Evolutionary conservation across 1,140 invertebrate genomes (phyloP).

Genomic region (Carcinoscorpius rotundicauda): DNA sequence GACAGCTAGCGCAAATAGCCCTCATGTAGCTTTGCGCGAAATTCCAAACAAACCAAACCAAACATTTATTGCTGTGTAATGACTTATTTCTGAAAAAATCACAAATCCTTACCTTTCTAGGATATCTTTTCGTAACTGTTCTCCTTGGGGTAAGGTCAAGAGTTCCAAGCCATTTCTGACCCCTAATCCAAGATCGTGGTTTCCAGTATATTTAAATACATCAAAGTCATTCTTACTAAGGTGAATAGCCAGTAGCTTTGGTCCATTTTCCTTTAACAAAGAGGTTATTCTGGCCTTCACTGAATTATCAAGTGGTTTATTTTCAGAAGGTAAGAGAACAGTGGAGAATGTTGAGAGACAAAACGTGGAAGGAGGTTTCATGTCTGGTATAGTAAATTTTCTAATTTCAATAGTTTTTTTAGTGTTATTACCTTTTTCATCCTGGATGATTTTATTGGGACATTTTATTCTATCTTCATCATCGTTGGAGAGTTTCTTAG

Average conservation of each 20-base stretch:
- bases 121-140: conserved; percentile 63
- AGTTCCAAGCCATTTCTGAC: conserved; percentile 65
- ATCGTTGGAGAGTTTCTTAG: too few relatives aligned
- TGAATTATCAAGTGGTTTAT: conserved; percentile 71
- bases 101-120: conserved; percentile 63
- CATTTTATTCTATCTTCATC: too few relatives aligned
- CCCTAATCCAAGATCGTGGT: conserved; percentile 46
- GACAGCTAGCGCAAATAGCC: too few relatives aligned
- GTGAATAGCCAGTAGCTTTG: conserved; percentile 67
- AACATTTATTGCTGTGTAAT: too few relatives aligned
- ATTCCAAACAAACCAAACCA: too few relatives aligned
- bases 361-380: conserved; percentile 44
- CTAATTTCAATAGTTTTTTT: background rate
- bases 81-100: too few relatives aligned
- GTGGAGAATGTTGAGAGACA: conserved; percentile 53
- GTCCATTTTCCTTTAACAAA: conserved; percentile 55
- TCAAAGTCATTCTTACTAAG: conserved; percentile 68
- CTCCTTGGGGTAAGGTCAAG: conserved; percentile 66
- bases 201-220: conserved; percentile 44
- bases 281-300: conserved; percentile 64
- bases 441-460: too few relatives aligned
- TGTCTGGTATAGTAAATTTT: conserved; percentile 23
- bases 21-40: too few relatives aligned
- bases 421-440: background rate
- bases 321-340: conserved; percentile 51